Evolutionary conservation across 2,888 invertebrate genomes (phyloP).

Genomic region (Trimorus sp.): DNA sequence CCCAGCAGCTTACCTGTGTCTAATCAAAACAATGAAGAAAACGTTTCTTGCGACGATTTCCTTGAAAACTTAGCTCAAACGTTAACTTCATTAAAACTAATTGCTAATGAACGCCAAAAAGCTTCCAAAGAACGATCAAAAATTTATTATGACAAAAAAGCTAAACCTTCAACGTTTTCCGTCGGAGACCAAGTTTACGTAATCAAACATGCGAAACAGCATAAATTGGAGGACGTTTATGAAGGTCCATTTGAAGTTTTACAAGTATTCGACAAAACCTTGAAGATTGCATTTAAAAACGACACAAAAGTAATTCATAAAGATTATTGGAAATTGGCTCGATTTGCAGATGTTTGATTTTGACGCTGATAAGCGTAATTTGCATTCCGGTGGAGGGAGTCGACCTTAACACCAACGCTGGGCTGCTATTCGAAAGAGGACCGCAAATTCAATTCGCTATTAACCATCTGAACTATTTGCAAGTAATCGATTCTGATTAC

Average conservation of each 20-base stretch:
- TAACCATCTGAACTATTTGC: too few species aligned
- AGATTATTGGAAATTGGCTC: background rate
- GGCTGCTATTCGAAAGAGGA: too few species aligned
- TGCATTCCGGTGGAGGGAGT: background rate
- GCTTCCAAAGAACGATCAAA: constrained; percentile 1
- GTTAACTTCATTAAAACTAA: background rate
- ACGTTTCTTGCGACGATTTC: constrained; percentile 9
- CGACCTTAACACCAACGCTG: background rate
- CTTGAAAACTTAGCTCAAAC: background rate
- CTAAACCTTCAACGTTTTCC: background rate
- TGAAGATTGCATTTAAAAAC: background rate
- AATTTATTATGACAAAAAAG: background rate
- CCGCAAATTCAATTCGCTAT: too few species aligned
- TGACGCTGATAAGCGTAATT: too few species aligned
- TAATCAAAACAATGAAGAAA: background rate
- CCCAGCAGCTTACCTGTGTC: constrained; percentile 3
- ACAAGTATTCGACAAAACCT: background rate
- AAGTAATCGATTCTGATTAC: too few species aligned
- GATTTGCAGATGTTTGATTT: too few species aligned
- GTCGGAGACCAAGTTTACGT: background rate
- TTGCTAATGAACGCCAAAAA: background rate
- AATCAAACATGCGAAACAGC: background rate
- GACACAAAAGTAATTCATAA: background rate
- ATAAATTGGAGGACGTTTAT: constrained; percentile 6
- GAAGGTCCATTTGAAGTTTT: background rate